A percentile compares a stretch with the other conserved stretches of the same genome.
Conservation (phyloP, 2,888 invertebrate species). For the Buathra laborator region DNA sequence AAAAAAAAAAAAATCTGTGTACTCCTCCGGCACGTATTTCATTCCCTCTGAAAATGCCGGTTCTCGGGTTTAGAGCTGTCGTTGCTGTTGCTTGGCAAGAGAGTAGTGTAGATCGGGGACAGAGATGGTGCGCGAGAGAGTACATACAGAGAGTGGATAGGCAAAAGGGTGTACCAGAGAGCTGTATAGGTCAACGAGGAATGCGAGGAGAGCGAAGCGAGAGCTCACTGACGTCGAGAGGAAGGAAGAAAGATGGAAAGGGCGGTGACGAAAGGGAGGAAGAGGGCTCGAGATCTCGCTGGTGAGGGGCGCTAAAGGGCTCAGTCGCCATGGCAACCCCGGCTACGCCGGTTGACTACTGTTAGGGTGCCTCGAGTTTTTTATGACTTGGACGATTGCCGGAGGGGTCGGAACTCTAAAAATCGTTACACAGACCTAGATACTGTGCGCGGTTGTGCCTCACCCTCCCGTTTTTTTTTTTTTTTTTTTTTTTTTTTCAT, state of each 20-base stretch:
- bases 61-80: constrained; percentile 32
- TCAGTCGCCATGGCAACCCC: constrained; percentile 82
- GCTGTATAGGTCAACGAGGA: constrained; percentile 79
- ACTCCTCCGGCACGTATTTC: constrained; percentile 24
- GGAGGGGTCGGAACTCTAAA: constrained; percentile 80
- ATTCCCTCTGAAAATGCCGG: constrained; percentile 34
- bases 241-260: constrained; percentile 45
- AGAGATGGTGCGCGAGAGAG: constrained; percentile 54
- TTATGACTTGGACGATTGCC: constrained; percentile 80
- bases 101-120: constrained; percentile 57
- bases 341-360: constrained; percentile 73
- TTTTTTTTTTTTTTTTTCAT: neutral
- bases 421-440: constrained; percentile 83
- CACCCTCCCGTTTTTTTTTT: constrained; percentile 23
- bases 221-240: constrained; percentile 33
- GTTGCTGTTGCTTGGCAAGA: constrained; percentile 47
- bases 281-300: constrained; percentile 55
- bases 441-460: constrained; percentile 67
- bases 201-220: constrained; percentile 57
- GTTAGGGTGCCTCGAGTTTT: constrained; percentile 80
- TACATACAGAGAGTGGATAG: constrained; percentile 64
- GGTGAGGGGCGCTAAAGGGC: constrained; percentile 76
- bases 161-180: constrained; percentile 72
- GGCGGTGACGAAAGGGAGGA: constrained; percentile 63
- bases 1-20: constrained; percentile 22